Evolutionary conservation across 2,888 invertebrate genomes (phyloP).

Genomic region (Salpingus planirostris): DNA sequence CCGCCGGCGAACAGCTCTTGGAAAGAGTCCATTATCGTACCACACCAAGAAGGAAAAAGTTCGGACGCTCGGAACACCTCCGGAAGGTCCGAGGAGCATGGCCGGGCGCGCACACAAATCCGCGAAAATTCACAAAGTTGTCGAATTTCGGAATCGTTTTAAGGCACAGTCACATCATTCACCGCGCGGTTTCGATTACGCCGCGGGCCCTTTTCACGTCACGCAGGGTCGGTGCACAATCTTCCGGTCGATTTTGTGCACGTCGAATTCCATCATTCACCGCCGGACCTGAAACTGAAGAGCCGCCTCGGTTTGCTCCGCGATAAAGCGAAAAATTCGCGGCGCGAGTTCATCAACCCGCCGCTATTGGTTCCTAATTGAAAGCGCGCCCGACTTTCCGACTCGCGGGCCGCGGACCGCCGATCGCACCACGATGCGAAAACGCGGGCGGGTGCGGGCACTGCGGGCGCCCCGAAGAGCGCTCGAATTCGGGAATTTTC

Average conservation of each 20-base stretch:
- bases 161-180: not conserved
- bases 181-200: not conserved
- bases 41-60: constrained; percentile 17
- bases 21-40: constrained; percentile 42
- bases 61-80: constrained; percentile 18
- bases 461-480: no score
- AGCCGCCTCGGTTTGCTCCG: constrained; percentile 15
- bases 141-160: not conserved
- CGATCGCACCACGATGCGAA: no score
- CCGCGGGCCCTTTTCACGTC: constrained; percentile 3
- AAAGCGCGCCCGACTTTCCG: no score
- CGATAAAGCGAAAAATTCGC: constrained; percentile 1
- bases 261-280: constrained; percentile 18
- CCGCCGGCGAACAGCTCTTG: constrained; percentile 40
- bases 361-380: no score
- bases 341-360: no score
- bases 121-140: constrained; percentile 4
- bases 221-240: constrained; percentile 9
- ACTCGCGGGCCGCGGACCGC: no score
- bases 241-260: constrained; percentile 10
- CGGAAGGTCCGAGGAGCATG: constrained; percentile 18
- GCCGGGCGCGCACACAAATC: constrained; percentile 18
- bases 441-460: no score
- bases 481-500: constrained; percentile 9
- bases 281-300: constrained; percentile 12